Evolutionary conservation across 1,140 invertebrate genomes (phyloP).

Genomic region (Protaetia brevitarsis): DNA sequence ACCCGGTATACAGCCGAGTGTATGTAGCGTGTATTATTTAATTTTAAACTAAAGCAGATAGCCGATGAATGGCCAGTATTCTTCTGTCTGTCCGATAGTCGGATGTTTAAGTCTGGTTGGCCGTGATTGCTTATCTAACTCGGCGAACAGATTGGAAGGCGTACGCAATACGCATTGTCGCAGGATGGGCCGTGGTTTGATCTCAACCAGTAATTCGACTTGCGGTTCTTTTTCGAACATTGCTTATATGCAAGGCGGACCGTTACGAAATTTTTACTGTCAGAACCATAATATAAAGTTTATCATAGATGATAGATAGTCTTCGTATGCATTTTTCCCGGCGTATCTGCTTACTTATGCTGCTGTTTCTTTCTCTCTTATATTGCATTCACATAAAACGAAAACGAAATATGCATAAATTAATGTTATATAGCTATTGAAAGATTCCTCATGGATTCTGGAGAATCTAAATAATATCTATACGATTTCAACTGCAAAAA

Average conservation of each 20-base stretch:
- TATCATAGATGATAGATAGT: neutral
- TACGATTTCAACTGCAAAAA: too few relatives aligned
- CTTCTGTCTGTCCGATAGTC: neutral
- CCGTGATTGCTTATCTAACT: constrained; percentile 10
- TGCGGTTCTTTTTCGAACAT: neutral
- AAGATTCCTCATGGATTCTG: too few relatives aligned
- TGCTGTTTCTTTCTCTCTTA: too few relatives aligned
- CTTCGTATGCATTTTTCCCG: neutral
- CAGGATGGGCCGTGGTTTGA: neutral
- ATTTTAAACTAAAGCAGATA: constrained; percentile 6
- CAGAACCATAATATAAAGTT: neutral
- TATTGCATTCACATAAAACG: too few relatives aligned
- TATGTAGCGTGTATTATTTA: neutral
- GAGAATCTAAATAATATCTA: too few relatives aligned
- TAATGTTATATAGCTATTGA: too few relatives aligned
- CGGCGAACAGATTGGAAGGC: constrained; percentile 4
- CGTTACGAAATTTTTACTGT: constrained; percentile 12
- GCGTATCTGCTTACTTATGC: neutral
- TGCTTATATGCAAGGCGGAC: neutral
- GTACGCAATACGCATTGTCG: neutral
- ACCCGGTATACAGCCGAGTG: too few relatives aligned
- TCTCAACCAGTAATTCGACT: neutral
- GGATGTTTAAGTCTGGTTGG: constrained; percentile 10
- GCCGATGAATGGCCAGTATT: constrained; percentile 10
- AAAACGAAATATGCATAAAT: too few relatives aligned